phyloP scores from a whole-genome alignment of 2,888 invertebrate genomes.

The Diarsia mendica region DNA sequence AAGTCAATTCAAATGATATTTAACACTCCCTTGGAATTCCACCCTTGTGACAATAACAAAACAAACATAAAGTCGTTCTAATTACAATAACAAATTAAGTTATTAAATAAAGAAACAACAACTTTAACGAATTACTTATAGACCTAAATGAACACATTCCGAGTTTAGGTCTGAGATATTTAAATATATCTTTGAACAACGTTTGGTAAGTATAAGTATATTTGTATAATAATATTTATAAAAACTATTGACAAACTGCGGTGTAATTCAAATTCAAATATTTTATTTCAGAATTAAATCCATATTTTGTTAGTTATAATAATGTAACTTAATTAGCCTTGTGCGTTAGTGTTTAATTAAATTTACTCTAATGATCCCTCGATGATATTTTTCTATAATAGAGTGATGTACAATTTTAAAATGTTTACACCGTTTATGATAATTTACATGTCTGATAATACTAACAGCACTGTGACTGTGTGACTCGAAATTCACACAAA shows the following conservation, averaged over 20 bases:
- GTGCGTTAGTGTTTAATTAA: too few relatives aligned
- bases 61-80: neutral
- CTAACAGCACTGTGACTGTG: neutral
- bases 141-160: neutral
- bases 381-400: neutral
- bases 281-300: too few relatives aligned
- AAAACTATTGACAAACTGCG: neutral
- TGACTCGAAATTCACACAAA: neutral
- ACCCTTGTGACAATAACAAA: neutral
- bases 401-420: neutral
- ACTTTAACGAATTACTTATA: neutral
- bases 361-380: neutral
- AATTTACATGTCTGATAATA: neutral
- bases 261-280: too few relatives aligned
- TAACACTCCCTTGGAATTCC: neutral
- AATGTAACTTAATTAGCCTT: too few relatives aligned
- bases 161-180: neutral
- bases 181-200: neutral
- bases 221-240: neutral
- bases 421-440: neutral
- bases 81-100: neutral
- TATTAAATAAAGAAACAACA: neutral
- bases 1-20: neutral
- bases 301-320: too few relatives aligned
- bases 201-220: neutral